phyloP scores from a whole-genome alignment of 2,888 invertebrate genomes.

The Cryptocephalus moraei region DNA sequence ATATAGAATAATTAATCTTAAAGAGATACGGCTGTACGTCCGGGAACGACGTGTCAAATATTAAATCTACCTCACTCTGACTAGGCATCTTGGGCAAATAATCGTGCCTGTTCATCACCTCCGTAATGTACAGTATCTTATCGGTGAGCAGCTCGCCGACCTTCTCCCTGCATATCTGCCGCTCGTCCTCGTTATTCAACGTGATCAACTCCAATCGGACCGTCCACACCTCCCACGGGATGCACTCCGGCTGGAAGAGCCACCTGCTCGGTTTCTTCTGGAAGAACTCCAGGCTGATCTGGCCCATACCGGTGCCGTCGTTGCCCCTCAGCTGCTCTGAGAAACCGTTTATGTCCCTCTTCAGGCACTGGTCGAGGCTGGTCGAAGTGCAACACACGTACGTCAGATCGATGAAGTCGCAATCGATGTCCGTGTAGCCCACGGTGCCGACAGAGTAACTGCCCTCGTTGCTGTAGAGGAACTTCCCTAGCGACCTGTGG shows the following conservation, averaged over 20 bases:
- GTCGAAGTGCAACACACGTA: constrained; percentile 90
- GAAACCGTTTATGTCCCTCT: constrained; percentile 66
- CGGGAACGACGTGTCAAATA: constrained; percentile 86
- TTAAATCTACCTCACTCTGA: constrained; percentile 81
- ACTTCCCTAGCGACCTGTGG: constrained; percentile 85
- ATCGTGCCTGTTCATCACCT: constrained; percentile 91
- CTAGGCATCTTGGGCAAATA: constrained; percentile 95
- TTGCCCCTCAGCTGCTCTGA: constrained; percentile 67
- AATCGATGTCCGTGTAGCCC: constrained; percentile 93
- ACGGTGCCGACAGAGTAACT: constrained; percentile 94
- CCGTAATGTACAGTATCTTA: constrained; percentile 88
- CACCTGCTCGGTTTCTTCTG: constrained; percentile 83
- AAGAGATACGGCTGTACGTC: constrained; percentile 97
- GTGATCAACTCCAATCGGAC: constrained; percentile 81
- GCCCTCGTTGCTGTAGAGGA: constrained; percentile 86
- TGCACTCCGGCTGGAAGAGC: constrained; percentile 83
- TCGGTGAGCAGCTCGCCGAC: constrained; percentile 83
- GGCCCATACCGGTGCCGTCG: constrained; percentile 59
- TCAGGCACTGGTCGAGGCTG: constrained; percentile 60
- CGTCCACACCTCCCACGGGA: constrained; percentile 99
- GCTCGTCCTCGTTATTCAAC: constrained; percentile 76
- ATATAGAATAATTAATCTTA: constrained; percentile 76
- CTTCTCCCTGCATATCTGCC: constrained; percentile 78
- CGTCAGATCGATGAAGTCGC: constrained; percentile 95
- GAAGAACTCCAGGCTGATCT: constrained; percentile 91